These are phyloP conservation scores for Buphagus erythrorhynchus DNA, from an alignment of 2,797 vertebrate species.

Conservation along the genomic window DNA sequence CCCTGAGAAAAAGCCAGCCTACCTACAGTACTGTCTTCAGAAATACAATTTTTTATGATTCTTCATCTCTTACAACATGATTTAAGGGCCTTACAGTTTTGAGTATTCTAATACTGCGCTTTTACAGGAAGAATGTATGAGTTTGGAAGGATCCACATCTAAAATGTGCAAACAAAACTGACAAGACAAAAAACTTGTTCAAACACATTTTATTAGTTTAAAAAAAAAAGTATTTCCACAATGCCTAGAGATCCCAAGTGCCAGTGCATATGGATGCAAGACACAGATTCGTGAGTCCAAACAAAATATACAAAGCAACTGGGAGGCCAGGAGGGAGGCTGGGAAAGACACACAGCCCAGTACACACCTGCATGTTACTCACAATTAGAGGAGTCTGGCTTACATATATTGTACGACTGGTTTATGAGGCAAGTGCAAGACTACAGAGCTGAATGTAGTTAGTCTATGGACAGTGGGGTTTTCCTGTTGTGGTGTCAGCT, in stretches of 20 bases:
- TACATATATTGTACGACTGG: neutral
- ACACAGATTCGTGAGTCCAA: neutral
- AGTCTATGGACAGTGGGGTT: neutral
- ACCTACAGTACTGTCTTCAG: neutral
- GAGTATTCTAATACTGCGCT: neutral
- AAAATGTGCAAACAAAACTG: neutral
- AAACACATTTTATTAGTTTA: constrained; percentile 69
- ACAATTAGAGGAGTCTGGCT: neutral
- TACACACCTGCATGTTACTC: neutral
- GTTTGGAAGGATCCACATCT: neutral
- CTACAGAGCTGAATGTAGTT: constrained; percentile 35
- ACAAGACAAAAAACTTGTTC: constrained; percentile 3
- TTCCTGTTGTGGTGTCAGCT: constrained; percentile 40
- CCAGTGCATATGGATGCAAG: neutral
- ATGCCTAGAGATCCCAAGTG: constrained; percentile 23
- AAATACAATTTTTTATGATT: neutral
- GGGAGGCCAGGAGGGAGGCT: neutral
- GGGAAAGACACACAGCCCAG: neutral
- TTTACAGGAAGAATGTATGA: neutral
- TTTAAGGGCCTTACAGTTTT: neutral
- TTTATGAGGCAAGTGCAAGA: constrained; percentile 29
- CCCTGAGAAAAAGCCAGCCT: neutral
- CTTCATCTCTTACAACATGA: neutral
- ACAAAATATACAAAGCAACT: neutral
- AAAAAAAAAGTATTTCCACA: constrained; percentile 2